These are phyloP conservation scores for Atta cephalotes DNA, from an alignment of 1,140 invertebrate genomes.

Conservation along the genomic window DNA sequence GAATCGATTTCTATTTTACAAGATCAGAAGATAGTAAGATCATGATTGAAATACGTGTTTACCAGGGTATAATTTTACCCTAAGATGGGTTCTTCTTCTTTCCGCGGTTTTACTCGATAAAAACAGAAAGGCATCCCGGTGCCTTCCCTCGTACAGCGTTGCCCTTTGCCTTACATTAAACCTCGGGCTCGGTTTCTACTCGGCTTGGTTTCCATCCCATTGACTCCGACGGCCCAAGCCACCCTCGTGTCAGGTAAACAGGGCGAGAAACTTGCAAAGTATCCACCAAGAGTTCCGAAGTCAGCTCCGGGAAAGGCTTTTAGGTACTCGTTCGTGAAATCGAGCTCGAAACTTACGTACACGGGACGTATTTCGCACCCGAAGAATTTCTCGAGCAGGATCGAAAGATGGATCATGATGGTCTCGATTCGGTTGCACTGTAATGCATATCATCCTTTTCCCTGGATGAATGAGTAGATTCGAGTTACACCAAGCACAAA, in stretches of 20 bases:
- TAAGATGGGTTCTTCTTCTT: background rate
- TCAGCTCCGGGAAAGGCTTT: conserved; percentile 67
- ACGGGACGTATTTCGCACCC: conserved; percentile 67
- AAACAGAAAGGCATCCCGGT: conserved; percentile 60
- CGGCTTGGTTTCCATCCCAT: conserved; percentile 82
- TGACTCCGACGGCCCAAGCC: conserved; percentile 76
- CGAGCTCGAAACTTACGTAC: conserved; percentile 65
- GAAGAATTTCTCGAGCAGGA: conserved; percentile 53
- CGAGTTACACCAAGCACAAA: background rate
- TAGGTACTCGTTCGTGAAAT: conserved; percentile 76
- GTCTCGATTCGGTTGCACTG: conserved; percentile 62
- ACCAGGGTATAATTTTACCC: conserved; percentile 65
- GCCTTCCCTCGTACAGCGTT: conserved; percentile 40
- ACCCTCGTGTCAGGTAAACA: conserved; percentile 80
- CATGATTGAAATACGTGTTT: conserved; percentile 68
- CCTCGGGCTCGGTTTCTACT: conserved; percentile 74
- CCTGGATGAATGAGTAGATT: conserved; percentile 38
- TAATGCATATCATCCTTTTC: conserved; percentile 11
- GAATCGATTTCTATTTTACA: conserved; percentile 20
- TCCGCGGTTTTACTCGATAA: conserved; percentile 59
- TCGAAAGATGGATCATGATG: conserved; percentile 67
- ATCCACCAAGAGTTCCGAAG: conserved; percentile 77
- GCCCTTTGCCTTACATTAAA: conserved; percentile 66
- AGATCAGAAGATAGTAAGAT: background rate
- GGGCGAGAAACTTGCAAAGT: conserved; percentile 82